phyloP scores from a whole-genome alignment of 2,113 vertebrate genomes.

The Diadophis punctatus region DNA sequence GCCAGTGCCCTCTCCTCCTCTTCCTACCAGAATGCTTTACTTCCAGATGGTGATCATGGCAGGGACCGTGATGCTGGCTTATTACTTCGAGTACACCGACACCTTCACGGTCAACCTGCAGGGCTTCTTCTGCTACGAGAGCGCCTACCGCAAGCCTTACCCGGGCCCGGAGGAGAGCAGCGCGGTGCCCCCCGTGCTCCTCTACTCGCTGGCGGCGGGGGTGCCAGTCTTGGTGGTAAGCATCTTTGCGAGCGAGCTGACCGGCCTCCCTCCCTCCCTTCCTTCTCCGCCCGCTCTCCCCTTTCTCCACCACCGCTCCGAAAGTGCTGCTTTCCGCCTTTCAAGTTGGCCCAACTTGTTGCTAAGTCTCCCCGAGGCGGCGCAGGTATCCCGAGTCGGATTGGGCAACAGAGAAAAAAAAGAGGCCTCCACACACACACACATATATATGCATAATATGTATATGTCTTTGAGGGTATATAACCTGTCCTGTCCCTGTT shows the following conservation, averaged over 20 bases:
- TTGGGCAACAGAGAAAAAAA: not conserved
- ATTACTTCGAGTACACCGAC: conserved; percentile 97
- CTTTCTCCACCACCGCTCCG: not conserved
- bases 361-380: not conserved
- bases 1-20: conserved; percentile 49
- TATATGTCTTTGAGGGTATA: not conserved
- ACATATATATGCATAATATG: not conserved
- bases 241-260: not conserved
- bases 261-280: not conserved
- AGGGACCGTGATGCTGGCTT: conserved; percentile 95
- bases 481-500: not conserved
- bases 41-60: conserved; percentile 99
- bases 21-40: conserved; percentile 86
- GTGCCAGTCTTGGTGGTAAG: conserved; percentile 92
- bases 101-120: conserved; percentile 93
- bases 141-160: conserved; percentile 89
- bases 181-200: conserved; percentile 86
- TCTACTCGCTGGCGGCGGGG: conserved; percentile 86
- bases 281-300: not conserved
- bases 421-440: no score
- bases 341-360: not conserved
- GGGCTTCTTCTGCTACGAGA: conserved; percentile 97
- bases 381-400: not conserved
- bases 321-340: not conserved
- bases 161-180: conserved; percentile 90